A percentile compares a stretch with the other conserved stretches of the same genome.
Evolutionary conservation across 2,888 invertebrate genomes (phyloP).

Genomic region (Heliconius ismenius): DNA sequence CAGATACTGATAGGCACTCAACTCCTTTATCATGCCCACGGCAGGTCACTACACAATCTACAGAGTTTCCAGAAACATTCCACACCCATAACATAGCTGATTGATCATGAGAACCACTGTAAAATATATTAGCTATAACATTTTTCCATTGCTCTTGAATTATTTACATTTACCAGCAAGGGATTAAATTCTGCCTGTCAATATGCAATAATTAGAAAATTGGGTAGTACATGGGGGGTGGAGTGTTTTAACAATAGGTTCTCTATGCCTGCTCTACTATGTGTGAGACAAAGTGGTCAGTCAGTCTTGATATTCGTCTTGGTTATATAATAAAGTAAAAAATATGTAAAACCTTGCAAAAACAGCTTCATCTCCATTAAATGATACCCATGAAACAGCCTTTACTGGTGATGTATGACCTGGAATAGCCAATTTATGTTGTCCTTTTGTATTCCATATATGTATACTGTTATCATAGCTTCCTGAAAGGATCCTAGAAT

Average conservation of each 20-base stretch:
- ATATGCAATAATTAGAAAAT: too few species aligned
- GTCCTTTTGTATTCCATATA: slow-evolving; percentile 93
- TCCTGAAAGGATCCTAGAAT: slow-evolving; percentile 92
- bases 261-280: too few species aligned
- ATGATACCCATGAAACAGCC: slow-evolving; percentile 92
- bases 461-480: slow-evolving; percentile 96
- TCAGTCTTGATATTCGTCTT: too few species aligned
- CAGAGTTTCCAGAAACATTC: slow-evolving; percentile 87
- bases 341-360: slow-evolving; percentile 84
- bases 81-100: slow-evolving; percentile 95
- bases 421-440: slow-evolving; percentile 90
- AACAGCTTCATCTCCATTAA: slow-evolving; percentile 83
- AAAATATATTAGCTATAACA: neutral
- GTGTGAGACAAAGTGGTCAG: too few species aligned
- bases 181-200: too few species aligned
- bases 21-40: slow-evolving; percentile 96
- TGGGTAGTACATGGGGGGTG: too few species aligned
- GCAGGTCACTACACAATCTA: slow-evolving; percentile 90
- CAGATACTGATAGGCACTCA: slow-evolving; percentile 91
- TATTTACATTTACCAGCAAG: too few species aligned
- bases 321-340: neutral
- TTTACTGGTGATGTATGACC: slow-evolving; percentile 94
- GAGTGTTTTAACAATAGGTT: too few species aligned
- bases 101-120: slow-evolving; percentile 94
- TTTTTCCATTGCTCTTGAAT: neutral